Evolutionary conservation across 2,113 vertebrate genomes (phyloP), one percentile per base, ranked within the genome.

Genomic region (Hypomesus transpacificus): DNA sequence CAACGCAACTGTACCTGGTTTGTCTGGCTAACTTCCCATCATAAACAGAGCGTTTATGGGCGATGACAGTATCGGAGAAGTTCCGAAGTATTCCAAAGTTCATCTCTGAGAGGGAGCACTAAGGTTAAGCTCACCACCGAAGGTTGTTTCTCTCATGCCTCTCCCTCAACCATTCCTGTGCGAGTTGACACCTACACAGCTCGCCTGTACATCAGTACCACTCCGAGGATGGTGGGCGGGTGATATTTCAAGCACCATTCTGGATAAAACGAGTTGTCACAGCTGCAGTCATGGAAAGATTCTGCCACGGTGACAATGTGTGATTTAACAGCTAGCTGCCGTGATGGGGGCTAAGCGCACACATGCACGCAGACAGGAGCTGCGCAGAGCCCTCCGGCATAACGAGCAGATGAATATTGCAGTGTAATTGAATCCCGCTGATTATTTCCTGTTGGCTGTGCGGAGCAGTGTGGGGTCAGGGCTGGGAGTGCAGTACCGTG

Each of bases 391-490:
- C 69, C 67, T 61, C 58, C 53, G 39, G 70, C 46, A 39, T 68
- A 72, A 82, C 60, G 79, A 54, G 61, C 50, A 81, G 74, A 87
- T 89, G 82, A 86, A 87, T 87, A 83, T 74, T 81, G 80, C 76
- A 84, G 66, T 74, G 80, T 85, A 89, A 90, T 87, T 84, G 51
- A 89, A 90, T 90, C 84, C 79, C 75, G 70, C 57, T 68, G 78
- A 85, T 86, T 76, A 80, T 85, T 91, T 91, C 89, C 87, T 87
- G 83, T 60, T 34, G 31, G 63, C 50, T 2, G 14, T 7, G 61
- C 6, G 53, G 66, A 46, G 39, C 39, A 13, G 39, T 11, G 39
- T 46, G 39, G 39, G 39, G 4, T 46, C 39, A 46, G 9, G 39
- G 11, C 39, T 46, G 39, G 39, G 9, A 46, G 39, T 46, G 13